Evolutionary conservation across 1,140 invertebrate species (phyloP).

Genomic region (Calosoma granatense): DNA sequence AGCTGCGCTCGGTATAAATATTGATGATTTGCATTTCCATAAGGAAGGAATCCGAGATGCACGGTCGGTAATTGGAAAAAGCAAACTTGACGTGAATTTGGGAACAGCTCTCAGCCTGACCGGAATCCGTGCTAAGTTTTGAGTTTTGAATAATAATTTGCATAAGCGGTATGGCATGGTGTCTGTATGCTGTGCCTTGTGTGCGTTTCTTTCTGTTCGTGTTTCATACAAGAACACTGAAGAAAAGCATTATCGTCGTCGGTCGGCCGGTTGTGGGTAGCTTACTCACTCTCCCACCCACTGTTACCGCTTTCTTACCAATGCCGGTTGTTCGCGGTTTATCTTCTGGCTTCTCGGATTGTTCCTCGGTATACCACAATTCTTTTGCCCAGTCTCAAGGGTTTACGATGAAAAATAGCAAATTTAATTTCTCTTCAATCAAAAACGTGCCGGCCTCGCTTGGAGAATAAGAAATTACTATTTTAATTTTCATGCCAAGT

Average conservation of each 20-base stretch:
- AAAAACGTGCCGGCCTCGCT: neutral
- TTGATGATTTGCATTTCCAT: slow-evolving; percentile 7
- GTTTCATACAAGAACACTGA: too few relatives aligned
- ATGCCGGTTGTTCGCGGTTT: too few relatives aligned
- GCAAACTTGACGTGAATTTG: slow-evolving; percentile 1
- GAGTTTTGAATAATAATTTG: neutral
- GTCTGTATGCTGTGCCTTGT: neutral
- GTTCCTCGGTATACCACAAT: too few relatives aligned
- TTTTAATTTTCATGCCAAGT: slow-evolving; percentile 8
- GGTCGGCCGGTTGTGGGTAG: too few relatives aligned
- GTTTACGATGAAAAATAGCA: slow-evolving; percentile 1
- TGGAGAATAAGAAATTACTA: neutral
- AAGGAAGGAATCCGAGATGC: neutral
- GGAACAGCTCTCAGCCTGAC: neutral
- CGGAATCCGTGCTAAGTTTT: neutral
- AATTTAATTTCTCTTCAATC: slow-evolving; percentile 8
- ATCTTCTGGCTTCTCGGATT: too few relatives aligned
- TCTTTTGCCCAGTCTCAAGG: too few relatives aligned
- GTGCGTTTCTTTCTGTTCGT: neutral
- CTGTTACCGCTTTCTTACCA: too few relatives aligned
- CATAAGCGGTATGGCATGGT: neutral
- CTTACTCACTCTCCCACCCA: too few relatives aligned
- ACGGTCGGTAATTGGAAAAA: slow-evolving; percentile 4
- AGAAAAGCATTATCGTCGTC: too few relatives aligned
- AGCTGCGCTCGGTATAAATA: slow-evolving; percentile 3